Conservation (phyloP, 2,888 invertebrate species). For the Stegana nigrithorax region DNA sequence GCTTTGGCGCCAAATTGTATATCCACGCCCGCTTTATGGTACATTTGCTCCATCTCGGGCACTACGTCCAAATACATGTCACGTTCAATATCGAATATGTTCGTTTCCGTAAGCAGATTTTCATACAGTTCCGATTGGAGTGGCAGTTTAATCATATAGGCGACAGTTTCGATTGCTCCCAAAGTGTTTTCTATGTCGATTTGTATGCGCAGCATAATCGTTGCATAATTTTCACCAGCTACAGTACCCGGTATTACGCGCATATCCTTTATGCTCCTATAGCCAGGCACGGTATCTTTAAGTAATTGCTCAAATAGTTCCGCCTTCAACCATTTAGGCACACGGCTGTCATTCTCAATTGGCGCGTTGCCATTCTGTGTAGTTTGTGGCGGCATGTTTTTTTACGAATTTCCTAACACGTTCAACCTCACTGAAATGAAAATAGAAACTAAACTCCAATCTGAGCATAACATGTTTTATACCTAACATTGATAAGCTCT, state of each 20-base stretch:
- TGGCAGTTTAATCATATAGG: conserved; percentile 45
- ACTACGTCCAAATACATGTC: conserved; percentile 47
- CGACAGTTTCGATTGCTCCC: not conserved
- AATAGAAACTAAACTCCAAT: no score
- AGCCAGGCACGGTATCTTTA: conserved; percentile 27
- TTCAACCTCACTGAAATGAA: no score
- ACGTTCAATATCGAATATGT: conserved; percentile 50
- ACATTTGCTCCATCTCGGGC: conserved; percentile 49
- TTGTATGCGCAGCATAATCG: conserved; percentile 52
- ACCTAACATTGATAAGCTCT: no score
- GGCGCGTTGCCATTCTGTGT: no score
- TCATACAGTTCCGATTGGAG: conserved; percentile 37
- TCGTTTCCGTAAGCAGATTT: conserved; percentile 40
- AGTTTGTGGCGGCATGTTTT: no score
- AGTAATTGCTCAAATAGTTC: conserved; percentile 38
- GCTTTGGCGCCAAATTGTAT: conserved; percentile 40
- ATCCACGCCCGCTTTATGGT: conserved; percentile 34
- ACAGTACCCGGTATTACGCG: conserved; percentile 38
- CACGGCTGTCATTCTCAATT: not conserved
- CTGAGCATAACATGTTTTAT: no score
- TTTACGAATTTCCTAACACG: no score
- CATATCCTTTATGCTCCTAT: conserved; percentile 35
- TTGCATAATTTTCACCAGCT: conserved; percentile 63
- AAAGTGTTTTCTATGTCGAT: conserved; percentile 46
- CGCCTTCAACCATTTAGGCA: conserved; percentile 40